Conservation (phyloP, 2,113 vertebrate genomes). For the Prochilodus magdalenae region DNA sequence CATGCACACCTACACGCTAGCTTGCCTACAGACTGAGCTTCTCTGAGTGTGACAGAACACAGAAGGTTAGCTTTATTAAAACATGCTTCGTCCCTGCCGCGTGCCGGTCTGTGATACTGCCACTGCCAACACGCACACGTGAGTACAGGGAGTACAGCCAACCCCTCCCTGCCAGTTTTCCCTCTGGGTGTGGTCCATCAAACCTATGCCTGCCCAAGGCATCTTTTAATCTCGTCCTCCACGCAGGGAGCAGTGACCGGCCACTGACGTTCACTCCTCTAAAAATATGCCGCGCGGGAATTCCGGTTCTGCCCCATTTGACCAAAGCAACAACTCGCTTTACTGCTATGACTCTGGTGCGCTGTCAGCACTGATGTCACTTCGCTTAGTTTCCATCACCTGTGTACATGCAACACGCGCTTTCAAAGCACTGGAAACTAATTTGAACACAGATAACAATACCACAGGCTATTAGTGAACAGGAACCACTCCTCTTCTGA, state of each 20-base stretch:
- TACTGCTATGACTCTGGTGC: constrained; percentile 12
- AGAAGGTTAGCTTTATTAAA: constrained; percentile 51
- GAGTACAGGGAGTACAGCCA: constrained; percentile 5
- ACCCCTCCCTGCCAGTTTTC: constrained; percentile 32
- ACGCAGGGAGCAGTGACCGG: not conserved
- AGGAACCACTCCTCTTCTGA: not conserved
- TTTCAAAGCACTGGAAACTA: not conserved
- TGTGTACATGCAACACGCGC: not conserved
- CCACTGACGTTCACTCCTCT: constrained; percentile 17
- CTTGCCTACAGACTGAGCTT: constrained; percentile 16
- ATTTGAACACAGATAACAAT: not conserved
- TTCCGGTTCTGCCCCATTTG: constrained; percentile 25
- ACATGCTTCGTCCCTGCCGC: constrained; percentile 32
- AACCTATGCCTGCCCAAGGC: constrained; percentile 8
- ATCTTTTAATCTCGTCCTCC: constrained; percentile 11
- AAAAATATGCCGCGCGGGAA: constrained; percentile 36
- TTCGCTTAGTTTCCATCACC: constrained; percentile 21
- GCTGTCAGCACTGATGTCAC: not conserved
- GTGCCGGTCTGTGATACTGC: constrained; percentile 19
- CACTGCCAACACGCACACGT: constrained; percentile 19
- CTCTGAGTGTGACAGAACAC: constrained; percentile 47
- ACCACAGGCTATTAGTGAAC: not conserved
- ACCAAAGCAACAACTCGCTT: not conserved
- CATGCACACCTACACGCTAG: not conserved
- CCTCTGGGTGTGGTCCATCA: constrained; percentile 20